phyloP scores from a whole-genome alignment of 1,140 invertebrate species.

The Brachionus koreanus region DNA sequence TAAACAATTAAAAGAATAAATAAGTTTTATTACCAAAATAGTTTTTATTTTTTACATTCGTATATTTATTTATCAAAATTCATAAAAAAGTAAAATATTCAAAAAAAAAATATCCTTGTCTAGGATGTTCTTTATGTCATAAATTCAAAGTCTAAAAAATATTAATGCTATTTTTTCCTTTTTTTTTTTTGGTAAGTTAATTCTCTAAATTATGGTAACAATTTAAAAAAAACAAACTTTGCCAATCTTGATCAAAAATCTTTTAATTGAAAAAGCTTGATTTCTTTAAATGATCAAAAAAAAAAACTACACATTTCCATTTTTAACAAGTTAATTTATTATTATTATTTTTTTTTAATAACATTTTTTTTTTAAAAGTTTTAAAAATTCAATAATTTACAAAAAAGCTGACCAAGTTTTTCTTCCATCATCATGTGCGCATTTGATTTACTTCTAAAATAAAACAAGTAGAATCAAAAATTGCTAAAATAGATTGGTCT shows the following conservation, averaged over 20 bases:
- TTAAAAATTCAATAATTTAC: background rate
- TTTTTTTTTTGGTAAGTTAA: background rate
- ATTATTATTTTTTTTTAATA: background rate
- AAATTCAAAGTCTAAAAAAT: background rate
- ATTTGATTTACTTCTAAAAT: background rate
- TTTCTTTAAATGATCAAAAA: background rate
- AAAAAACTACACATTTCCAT: background rate
- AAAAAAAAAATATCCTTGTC: slow-evolving; percentile 4
- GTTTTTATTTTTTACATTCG: slow-evolving; percentile 15
- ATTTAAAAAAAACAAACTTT: background rate
- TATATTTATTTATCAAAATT: slow-evolving; percentile 7
- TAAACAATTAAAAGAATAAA: background rate
- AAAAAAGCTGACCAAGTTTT: background rate
- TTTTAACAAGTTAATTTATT: background rate
- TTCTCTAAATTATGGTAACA: background rate
- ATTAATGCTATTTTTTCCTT: background rate
- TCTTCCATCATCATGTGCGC: background rate
- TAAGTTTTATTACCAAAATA: slow-evolving; percentile 15
- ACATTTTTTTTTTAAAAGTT: background rate
- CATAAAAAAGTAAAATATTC: background rate
- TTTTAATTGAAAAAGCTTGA: background rate
- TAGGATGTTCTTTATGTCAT: background rate
- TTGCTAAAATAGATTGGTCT: background rate
- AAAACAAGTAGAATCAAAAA: background rate
- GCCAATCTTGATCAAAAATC: background rate